These are phyloP conservation scores for Dendrolimus punctatus DNA, from an alignment of 1,140 invertebrate genomes.

Conservation along the genomic window DNA sequence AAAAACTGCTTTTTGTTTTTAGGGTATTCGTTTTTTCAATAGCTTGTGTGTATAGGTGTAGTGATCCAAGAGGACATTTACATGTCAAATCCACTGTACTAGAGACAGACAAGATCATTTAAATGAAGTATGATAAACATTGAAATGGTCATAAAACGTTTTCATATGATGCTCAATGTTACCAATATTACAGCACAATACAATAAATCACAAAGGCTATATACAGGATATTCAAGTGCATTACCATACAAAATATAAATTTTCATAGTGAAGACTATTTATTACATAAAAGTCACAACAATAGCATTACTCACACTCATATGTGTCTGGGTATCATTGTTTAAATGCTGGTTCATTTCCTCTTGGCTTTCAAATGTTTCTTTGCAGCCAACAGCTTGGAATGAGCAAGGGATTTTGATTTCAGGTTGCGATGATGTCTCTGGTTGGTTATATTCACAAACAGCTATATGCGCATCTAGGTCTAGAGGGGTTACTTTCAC, in stretches of 20 bases:
- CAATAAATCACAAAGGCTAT: too few species aligned
- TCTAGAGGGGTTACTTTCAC: constrained; percentile 78
- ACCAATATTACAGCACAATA: too few species aligned
- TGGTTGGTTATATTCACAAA: constrained; percentile 72
- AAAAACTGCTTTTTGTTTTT: too few species aligned
- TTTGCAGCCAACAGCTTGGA: constrained; percentile 75
- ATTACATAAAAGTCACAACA: neutral
- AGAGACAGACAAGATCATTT: too few species aligned
- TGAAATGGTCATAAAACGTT: too few species aligned
- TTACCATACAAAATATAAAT: neutral
- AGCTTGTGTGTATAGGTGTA: too few species aligned
- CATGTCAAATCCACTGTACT: too few species aligned
- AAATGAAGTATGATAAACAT: too few species aligned
- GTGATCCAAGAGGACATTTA: too few species aligned
- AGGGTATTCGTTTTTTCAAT: too few species aligned
- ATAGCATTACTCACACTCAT: constrained; percentile 71
- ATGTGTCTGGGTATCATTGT: constrained; percentile 73
- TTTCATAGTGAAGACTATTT: neutral
- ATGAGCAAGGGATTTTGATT: constrained; percentile 70
- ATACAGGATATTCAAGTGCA: too few species aligned
- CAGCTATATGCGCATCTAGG: constrained; percentile 76
- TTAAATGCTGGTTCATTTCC: constrained; percentile 73
- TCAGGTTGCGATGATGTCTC: constrained; percentile 34
- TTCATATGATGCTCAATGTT: too few species aligned
- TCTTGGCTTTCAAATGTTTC: constrained; percentile 74